phyloP scores from a whole-genome alignment of 92 coral and sea anemone genomes.

The Siderastrea siderea region DNA sequence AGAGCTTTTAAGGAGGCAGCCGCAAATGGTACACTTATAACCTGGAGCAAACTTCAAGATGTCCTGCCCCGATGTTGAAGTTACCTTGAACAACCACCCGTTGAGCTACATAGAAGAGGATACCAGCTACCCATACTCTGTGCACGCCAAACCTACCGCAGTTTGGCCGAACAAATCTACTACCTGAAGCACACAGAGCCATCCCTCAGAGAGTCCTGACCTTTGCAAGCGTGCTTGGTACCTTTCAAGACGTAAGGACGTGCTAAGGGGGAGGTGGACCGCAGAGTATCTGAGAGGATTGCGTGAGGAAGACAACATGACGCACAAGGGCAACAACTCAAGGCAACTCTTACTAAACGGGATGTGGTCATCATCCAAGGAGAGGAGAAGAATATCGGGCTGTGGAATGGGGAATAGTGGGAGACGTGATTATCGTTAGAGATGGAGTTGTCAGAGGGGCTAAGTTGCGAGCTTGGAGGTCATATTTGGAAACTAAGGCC shows the following conservation, averaged over 20 bases:
- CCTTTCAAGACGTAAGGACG: constrained; percentile 13
- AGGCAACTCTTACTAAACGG: background rate
- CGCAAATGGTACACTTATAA: background rate
- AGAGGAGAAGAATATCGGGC: constrained; percentile 1
- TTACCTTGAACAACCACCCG: background rate
- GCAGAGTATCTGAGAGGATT: background rate
- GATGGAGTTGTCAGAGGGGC: background rate
- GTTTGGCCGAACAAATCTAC: constrained; percentile 5
- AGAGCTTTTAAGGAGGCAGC: background rate
- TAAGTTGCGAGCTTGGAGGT: background rate
- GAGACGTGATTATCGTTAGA: background rate
- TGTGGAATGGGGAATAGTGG: background rate
- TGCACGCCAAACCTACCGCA: constrained; percentile 16
- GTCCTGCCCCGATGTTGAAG: constrained; percentile 9
- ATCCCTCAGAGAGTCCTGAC: background rate
- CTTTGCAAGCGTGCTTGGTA: background rate
- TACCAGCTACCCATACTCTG: background rate
- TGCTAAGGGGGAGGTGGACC: background rate
- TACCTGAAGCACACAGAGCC: constrained; percentile 3
- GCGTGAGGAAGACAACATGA: constrained; percentile 1
- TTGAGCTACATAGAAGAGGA: constrained; percentile 8
- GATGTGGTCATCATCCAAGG: constrained; percentile 2
- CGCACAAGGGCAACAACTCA: background rate
- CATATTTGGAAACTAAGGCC: background rate
- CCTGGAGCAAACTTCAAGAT: constrained; percentile 11